phyloP scores from a whole-genome alignment of 2,797 vertebrate species.

The Amphiprion clarkii region DNA sequence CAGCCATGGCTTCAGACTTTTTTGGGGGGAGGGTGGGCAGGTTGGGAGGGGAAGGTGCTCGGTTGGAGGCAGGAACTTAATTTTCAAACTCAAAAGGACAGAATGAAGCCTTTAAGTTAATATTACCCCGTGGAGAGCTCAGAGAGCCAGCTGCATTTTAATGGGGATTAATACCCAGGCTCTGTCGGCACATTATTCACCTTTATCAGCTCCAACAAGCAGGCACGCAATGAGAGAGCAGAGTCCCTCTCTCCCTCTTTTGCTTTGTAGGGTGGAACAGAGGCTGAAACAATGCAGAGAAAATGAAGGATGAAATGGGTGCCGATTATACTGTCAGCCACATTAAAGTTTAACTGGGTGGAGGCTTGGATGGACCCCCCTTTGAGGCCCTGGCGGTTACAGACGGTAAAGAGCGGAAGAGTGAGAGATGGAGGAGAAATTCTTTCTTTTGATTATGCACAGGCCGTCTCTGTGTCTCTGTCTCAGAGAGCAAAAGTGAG shows the following conservation, averaged over 20 bases:
- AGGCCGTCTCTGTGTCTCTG: constrained; percentile 46
- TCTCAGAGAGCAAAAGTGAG: constrained; percentile 54
- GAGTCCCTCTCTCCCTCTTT: constrained; percentile 63
- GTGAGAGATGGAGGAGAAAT: constrained; percentile 59
- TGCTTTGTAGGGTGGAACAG: constrained; percentile 74
- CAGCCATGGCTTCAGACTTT: constrained; percentile 30
- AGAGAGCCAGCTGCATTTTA: constrained; percentile 81
- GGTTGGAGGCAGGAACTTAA: constrained; percentile 64
- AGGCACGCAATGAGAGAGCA: constrained; percentile 66
- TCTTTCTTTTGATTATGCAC: constrained; percentile 73
- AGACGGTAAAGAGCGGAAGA: constrained; percentile 51
- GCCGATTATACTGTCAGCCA: constrained; percentile 78
- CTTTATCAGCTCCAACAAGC: constrained; percentile 81
- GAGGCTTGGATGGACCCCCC: constrained; percentile 63
- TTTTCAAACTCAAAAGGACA: constrained; percentile 81
- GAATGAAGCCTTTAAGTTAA: constrained; percentile 85
- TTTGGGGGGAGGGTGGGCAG: constrained; percentile 8
- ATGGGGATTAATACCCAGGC: constrained; percentile 80
- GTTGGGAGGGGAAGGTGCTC: constrained; percentile 5
- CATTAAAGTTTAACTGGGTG: constrained; percentile 77
- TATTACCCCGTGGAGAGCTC: constrained; percentile 79
- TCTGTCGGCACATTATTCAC: constrained; percentile 80
- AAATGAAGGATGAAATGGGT: constrained; percentile 78
- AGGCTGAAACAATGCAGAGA: constrained; percentile 78
- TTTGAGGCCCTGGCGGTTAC: constrained; percentile 58